A percentile compares a stretch with the other conserved stretches of the same genome.
Evolutionary conservation across 2,797 vertebrate species (phyloP).

Genomic region (Chloroceryle inda): DNA sequence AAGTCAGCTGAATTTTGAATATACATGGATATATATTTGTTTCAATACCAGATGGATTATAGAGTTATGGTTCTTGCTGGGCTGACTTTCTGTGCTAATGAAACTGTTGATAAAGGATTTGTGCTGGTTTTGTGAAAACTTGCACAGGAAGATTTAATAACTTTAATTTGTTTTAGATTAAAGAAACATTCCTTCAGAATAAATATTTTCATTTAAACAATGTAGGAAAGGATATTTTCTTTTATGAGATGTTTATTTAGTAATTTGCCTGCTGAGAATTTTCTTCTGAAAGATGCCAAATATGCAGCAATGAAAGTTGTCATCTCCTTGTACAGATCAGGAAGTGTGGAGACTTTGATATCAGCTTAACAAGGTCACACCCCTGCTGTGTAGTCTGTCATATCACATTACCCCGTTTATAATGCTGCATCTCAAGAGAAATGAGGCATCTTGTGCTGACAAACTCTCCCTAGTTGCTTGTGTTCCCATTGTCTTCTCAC

Average conservation of each 20-base stretch:
- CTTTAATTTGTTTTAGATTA: conserved; percentile 56
- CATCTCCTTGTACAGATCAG: not conserved
- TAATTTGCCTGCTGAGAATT: not conserved
- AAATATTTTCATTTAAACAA: conserved; percentile 42
- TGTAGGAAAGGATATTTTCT: not conserved
- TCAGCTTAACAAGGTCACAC: not conserved
- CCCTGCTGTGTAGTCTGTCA: not conserved
- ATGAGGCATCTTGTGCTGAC: not conserved
- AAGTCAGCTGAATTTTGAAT: not conserved
- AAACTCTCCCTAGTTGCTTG: not conserved
- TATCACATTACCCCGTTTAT: not conserved
- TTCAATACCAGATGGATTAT: not conserved
- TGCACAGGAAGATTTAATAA: conserved; percentile 21
- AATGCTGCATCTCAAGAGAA: not conserved
- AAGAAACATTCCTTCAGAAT: conserved; percentile 6
- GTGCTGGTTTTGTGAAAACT: not conserved
- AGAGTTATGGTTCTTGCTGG: not conserved
- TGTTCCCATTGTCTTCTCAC: not conserved
- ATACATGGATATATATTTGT: not conserved
- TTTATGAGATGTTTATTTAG: not conserved
- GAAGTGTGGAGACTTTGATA: not conserved
- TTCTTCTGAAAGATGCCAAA: not conserved
- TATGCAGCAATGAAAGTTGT: not conserved
- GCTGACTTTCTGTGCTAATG: not conserved
- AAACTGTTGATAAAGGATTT: conserved; percentile 27